Base-by-base conservation (phyloP, 2,797 vertebrate genomes). In the Gouania willdenowi region DNA sequence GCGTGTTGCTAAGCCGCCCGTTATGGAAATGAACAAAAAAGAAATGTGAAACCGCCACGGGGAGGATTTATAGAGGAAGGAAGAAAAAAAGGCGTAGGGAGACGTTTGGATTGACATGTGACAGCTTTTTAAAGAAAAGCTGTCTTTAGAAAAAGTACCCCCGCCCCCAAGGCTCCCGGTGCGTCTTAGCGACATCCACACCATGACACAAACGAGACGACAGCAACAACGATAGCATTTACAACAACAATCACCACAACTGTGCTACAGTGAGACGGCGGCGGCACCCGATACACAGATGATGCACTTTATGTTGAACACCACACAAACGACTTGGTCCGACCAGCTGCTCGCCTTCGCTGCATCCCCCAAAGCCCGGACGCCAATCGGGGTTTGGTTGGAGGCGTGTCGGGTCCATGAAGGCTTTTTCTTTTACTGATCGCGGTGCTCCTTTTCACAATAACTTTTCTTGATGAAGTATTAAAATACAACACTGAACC, bases 231-330 rank as follows among this genome's bases (percentile, higher is more conserved):
- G 29, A 42, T 57, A 51, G 26, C 61, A 41, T 12, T 48, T 13
- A 70, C 66, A 37, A 55, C 26, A 37, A 62, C 29, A 37, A 78
- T 1, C 70, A 69, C 54, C 47, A 58, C 64, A 66, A 71, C 64
- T 74, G 80, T 65, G 82, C 71, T 66, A 79, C 52, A 63, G 54
- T 41, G 66, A 71, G 44, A 69, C 40, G 36, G 62, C 68, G 60
- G n/a, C n/a, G n/a, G n/a, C n/a, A n/a, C 55, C 50, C 64, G 25
- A 58, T 65, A 67, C 36, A 73, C 32, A 63, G 69, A 72, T 35
- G 75, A 66, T 63, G 65, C 66, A 75, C 76, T 48, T 60, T 75
- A 76, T 80, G n/a, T n/a, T n/a, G 79, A 75, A 71, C 55, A 54
- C 59, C 72, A 77, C 72, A 74, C 38, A 71, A 65, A 75, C 64